Evolutionary conservation across 2,797 vertebrate genomes (phyloP), one percentile per base, ranked within the genome.

Genomic region (Molothrus aeneus): DNA sequence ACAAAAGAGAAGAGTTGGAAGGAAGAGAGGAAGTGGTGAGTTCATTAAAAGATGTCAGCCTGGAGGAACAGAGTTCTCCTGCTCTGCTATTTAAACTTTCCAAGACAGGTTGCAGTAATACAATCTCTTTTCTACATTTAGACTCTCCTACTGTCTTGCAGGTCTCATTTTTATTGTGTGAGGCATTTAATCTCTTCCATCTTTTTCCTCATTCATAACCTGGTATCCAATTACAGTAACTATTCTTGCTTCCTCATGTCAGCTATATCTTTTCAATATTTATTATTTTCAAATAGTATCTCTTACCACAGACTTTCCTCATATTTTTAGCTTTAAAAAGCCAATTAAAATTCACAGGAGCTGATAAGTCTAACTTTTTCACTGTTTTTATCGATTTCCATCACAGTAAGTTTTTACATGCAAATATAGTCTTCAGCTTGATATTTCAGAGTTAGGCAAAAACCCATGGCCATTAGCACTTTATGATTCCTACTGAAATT

Each of bases 301-400:
- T 92, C 53, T 84, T 85, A 82, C 47, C 47, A 48, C 56, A 77
- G 80, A 73, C 42, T 65, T 82, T 72, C 19, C 86, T 86, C 68
- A 81, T 77, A 92, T 95, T 95, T 91, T 85, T 81, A 87, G 80
- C 64, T 56, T 83, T 92, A 90, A 95, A 93, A 95, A 95, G 80
- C 56, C 79, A 94, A 96, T 96, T 95, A 92, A 93, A 97, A 97
- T 96, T 95, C 91, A 90, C 38, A 88, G 68, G 61, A 80, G 53
- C 43, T 92, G 69, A 86, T 90, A 95, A 86, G 72, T 73, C 50
- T 34, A 69, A 86, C 11, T 94, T 82, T 93, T 91, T 45, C 80
- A 43, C 59, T 89, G 48, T 32, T 96, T 92, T 92, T 73, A 90
- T 60, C 5, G 11, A 75, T 97, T 93, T 92, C 87, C 92, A 92